Evolutionary conservation across 2,888 invertebrate species (phyloP), one percentile per base, ranked within the genome.

Genomic region (Netelia melanura): DNA sequence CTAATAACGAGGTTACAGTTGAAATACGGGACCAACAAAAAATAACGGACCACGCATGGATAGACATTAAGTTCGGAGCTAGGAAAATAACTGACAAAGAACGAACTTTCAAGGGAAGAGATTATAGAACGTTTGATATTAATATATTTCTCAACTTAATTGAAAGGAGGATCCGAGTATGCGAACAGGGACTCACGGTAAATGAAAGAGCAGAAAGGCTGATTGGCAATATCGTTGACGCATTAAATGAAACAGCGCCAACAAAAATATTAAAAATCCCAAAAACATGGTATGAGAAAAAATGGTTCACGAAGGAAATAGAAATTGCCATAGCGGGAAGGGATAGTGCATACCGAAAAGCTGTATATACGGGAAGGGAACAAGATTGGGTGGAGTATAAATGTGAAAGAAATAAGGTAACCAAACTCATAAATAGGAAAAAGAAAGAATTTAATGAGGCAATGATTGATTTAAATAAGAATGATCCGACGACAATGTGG

Each of bases 261-360:
- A 17, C 43, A 8, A 67, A 56, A 64, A 30, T 64, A 23, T 17
- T 5, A 10, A 17, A 67, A 17, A 9, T 23, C 58, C 9, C 5
- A 17, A 81, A 30, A n/a, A 68, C 44, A 58, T 30, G 30, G 30
- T 30, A 30, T 30, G 30, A 1, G 3, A 30, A 30, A 30, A 30
- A 30, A 30, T 77, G 81, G 81, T 77, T 67, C 38, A 58, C 30
- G 30, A 21, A 30, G 9, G 68, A 81, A 6, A 76, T 81, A 44
- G 61, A 52, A 14, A 61, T 11, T 3, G 30, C 11, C n/a, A 8
- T 9, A 3, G 61, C 11, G 3, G 38, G 17, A 81, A 77, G 76
- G n/a, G 76, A 76, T 38, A 44, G 30, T 1, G 14, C 61, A 6
- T 81, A 62, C 17, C 11, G 9, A 8, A 38, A 11, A 61, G 44